Percentiles rank a stretch among this genome's conserved stretches.
phyloP scores from a whole-genome alignment of 35 echinoderm and acorn worm species.

The Stichopus chloronotus region DNA sequence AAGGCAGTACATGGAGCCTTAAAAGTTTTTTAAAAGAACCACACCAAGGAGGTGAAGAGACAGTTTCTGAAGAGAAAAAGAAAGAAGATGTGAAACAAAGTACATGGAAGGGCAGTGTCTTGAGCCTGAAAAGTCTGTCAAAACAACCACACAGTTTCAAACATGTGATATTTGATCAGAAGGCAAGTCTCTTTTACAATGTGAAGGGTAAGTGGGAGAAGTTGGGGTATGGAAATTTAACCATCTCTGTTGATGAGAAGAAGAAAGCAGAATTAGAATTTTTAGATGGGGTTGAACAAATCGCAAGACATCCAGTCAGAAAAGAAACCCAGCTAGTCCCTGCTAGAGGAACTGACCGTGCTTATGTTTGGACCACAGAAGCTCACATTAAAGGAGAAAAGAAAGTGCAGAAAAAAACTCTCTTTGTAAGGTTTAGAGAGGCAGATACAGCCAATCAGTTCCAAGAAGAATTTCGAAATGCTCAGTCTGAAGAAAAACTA shows the following conservation, averaged over 20 bases:
- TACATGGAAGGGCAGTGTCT: neutral
- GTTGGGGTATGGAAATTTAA: neutral
- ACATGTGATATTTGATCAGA: neutral
- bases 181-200: neutral
- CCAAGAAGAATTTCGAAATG: conserved; percentile 25
- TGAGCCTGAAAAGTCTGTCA: neutral
- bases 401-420: neutral
- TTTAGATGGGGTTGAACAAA: neutral
- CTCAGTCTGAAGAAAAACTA: neutral
- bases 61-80: neutral
- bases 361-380: neutral
- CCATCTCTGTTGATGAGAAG: neutral
- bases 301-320: neutral
- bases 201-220: neutral
- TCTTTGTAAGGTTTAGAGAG: neutral
- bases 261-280: neutral
- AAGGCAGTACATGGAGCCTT: neutral
- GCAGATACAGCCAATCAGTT: neutral
- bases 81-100: neutral
- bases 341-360: neutral
- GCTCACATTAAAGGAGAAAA: neutral
- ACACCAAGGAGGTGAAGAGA: neutral
- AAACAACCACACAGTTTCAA: neutral
- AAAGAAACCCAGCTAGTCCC: conserved; percentile 6
- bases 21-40: neutral